These are phyloP conservation scores for Dromas ardeola DNA, from an alignment of 2,113 vertebrate species.

Conservation along the genomic window DNA sequence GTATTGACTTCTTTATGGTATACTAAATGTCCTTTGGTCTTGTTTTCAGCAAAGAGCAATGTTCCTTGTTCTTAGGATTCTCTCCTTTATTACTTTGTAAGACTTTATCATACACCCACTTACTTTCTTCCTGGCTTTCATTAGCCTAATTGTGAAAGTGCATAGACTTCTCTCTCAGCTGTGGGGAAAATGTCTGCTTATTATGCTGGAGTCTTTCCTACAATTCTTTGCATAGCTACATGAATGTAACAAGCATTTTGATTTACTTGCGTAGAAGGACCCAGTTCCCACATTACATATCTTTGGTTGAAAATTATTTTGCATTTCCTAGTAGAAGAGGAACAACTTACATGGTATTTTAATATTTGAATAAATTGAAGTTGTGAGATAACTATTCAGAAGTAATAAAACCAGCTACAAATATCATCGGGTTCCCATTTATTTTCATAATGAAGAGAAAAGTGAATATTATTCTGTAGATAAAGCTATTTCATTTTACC, in stretches of 20 bases:
- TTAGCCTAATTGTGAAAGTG: neutral
- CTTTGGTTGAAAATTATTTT: constrained; percentile 13
- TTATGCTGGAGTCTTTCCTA: neutral
- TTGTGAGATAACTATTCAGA: neutral
- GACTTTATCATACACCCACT: neutral
- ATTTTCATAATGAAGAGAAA: constrained; percentile 35
- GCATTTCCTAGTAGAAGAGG: constrained; percentile 6
- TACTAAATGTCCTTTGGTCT: neutral
- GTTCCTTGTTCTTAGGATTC: neutral
- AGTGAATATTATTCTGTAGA: neutral
- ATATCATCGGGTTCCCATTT: neutral
- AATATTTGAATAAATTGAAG: neutral
- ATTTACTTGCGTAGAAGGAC: neutral
- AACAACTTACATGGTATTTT: neutral
- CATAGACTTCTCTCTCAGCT: neutral
- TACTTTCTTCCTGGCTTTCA: neutral
- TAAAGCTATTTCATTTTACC: constrained; percentile 8
- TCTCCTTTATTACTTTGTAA: neutral
- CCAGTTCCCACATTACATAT: neutral
- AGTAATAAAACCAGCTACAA: neutral
- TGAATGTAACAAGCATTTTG: neutral
- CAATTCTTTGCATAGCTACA: neutral
- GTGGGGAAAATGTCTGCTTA: neutral
- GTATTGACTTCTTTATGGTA: neutral
- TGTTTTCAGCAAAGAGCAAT: neutral